Base-by-base conservation (phyloP, 2,797 vertebrate genomes). In the Megalops cyprinoides region DNA sequence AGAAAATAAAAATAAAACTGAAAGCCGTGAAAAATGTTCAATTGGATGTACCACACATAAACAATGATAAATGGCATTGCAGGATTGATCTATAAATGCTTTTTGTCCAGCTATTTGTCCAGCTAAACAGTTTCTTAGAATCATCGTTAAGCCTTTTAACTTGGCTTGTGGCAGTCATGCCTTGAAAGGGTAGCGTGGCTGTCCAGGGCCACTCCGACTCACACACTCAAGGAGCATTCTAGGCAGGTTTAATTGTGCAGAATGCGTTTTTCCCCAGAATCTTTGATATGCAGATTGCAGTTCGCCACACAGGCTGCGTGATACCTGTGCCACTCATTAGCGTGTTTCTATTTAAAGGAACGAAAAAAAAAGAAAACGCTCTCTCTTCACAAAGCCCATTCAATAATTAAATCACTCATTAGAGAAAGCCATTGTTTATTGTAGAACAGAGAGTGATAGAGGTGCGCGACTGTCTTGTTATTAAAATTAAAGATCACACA, bases 401-500 rank as follows among this genome's bases (percentile, higher is more conserved):
- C 15, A 5, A 67, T 67, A 67, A 67, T 67, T 67, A 39, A 67
- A 67, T 67, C 62, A 39, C 62, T 67, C 62, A 67, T 67, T 67
- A 67, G 31, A 18, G 62, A 67, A 31, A 39, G 62, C 62, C 34
- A 67, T 6, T 39, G 62, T 20, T 62, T 37, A 67, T 2, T 39
- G 31, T 67, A 34, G 3, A 34, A 67, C 15, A 34, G 62, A 4
- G 34, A 67, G 31, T 8, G 31, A 67, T 67, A 20, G 62, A 39
- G 39, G 62, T 37, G 62, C 34, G 20, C 4, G 62, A 67, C 62
- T 39, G 62, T 12, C 62, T 67, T 67, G 62, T 67, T 67, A 67
- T 67, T 67, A 37, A 67, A 67, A 67, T 39, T 12, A 67, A 67
- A 67, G 62, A 67, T 67, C 62, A 67, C 62, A 67, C 62, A 39